Percentiles rank a stretch among this genome's conserved stretches.
Conservation (phyloP, 64 coral and sea anemone species). For the Actinia equina region DNA sequence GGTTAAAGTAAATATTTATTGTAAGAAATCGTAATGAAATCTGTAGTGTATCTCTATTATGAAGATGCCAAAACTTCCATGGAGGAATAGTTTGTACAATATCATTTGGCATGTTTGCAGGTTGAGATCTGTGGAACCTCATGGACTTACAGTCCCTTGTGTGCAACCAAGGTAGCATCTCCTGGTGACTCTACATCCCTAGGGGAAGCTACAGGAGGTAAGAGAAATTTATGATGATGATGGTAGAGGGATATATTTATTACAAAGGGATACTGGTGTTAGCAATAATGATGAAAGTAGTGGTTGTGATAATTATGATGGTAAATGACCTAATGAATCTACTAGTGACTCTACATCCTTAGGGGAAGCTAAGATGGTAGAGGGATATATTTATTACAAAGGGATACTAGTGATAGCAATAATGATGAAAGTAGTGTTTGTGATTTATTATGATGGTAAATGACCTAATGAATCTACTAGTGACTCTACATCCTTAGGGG, state of each 20-base stretch:
- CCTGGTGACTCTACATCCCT: constrained; percentile 64
- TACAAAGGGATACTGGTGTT: background rate
- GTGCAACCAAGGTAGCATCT: constrained; percentile 87
- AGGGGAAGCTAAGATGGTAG: constrained; percentile 27
- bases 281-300: background rate
- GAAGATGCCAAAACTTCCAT: background rate
- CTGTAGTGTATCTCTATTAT: too few species aligned
- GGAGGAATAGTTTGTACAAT: background rate
- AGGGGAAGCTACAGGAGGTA: constrained; percentile 82
- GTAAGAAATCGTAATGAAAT: too few species aligned
- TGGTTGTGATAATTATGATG: background rate
- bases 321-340: too few species aligned
- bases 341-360: constrained; percentile 19
- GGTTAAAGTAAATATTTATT: too few species aligned
- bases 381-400: too few species aligned
- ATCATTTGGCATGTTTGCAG: constrained; percentile 26
- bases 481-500: constrained; percentile 43
- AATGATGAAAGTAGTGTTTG: background rate
- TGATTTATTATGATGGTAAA: background rate
- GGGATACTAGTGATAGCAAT: background rate
- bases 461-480: too few species aligned
- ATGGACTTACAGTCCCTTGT: constrained; percentile 86
- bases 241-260: too few species aligned
- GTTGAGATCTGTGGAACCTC: constrained; percentile 98
- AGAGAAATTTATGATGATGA: background rate